Evolutionary conservation across 1,140 invertebrate species (phyloP).

Genomic region (Aphis craccivora): DNA sequence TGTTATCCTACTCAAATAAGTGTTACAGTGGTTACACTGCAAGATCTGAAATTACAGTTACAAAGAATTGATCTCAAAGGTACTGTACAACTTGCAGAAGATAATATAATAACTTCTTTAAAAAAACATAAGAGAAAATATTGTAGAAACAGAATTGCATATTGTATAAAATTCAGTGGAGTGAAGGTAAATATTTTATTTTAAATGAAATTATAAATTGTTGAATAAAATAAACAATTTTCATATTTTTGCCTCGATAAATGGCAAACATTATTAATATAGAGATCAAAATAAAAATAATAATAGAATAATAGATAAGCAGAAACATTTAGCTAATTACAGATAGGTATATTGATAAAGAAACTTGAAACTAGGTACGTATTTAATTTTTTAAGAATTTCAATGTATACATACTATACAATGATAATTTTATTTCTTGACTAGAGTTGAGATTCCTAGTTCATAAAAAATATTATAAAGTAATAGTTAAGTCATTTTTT

Average conservation of each 20-base stretch:
- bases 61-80: too few species aligned
- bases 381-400: too few species aligned
- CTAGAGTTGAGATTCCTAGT: too few species aligned
- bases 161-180: not conserved
- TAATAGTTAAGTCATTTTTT: too few species aligned
- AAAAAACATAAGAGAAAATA: not conserved
- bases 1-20: not conserved
- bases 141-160: not conserved
- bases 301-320: not conserved
- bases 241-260: not conserved
- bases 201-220: not conserved
- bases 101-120: conserved; percentile 1
- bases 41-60: too few species aligned
- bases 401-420: too few species aligned
- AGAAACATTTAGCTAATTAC: not conserved
- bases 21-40: not conserved
- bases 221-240: not conserved
- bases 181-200: not conserved
- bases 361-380: too few species aligned
- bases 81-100: not conserved
- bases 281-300: not conserved
- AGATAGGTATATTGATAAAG: too few species aligned
- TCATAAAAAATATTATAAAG: too few species aligned
- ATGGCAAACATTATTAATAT: not conserved
- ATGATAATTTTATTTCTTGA: too few species aligned